phyloP scores from a whole-genome alignment of 30 jellyfish, hydroid and myxozoan genomes.

The Pseudorhiza aurosa region DNA sequence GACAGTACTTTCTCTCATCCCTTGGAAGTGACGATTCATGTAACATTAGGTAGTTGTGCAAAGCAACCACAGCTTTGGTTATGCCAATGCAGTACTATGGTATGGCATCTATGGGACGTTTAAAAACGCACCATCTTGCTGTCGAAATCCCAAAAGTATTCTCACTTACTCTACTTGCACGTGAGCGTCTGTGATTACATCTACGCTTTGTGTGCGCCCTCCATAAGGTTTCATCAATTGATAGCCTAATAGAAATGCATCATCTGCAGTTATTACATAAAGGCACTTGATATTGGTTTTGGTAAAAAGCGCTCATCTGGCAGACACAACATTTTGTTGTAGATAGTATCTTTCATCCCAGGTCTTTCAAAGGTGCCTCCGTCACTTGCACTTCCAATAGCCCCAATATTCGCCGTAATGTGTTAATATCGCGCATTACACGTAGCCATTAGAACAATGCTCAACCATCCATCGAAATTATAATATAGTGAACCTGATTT shows the following conservation, averaged over 20 bases:
- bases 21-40: slow-evolving; percentile 33
- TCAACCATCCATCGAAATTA: slow-evolving; percentile 48
- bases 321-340: background rate
- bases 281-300: slow-evolving; percentile 38
- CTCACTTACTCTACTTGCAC: slow-evolving; percentile 65
- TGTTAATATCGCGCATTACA: slow-evolving; percentile 56
- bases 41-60: slow-evolving; percentile 59
- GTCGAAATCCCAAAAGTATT: slow-evolving; percentile 70
- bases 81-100: slow-evolving; percentile 46
- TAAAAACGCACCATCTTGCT: slow-evolving; percentile 71
- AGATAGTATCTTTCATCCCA: slow-evolving; percentile 27
- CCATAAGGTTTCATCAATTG: slow-evolving; percentile 77
- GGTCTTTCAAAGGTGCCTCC: slow-evolving; percentile 39
- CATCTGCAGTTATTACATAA: slow-evolving; percentile 74
- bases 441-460: slow-evolving; percentile 52
- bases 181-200: slow-evolving; percentile 58
- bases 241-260: slow-evolving; percentile 68
- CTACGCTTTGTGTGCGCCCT: slow-evolving; percentile 49
- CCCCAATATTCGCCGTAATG: slow-evolving; percentile 55
- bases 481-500: slow-evolving; percentile 48
- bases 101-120: slow-evolving; percentile 64
- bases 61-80: slow-evolving; percentile 74
- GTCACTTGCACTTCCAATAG: slow-evolving; percentile 45
- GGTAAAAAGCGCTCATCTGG: slow-evolving; percentile 37
- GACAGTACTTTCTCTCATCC: slow-evolving; percentile 49